phyloP scores from a whole-genome alignment of 2,113 vertebrate species.

The Bos indicus region DNA sequence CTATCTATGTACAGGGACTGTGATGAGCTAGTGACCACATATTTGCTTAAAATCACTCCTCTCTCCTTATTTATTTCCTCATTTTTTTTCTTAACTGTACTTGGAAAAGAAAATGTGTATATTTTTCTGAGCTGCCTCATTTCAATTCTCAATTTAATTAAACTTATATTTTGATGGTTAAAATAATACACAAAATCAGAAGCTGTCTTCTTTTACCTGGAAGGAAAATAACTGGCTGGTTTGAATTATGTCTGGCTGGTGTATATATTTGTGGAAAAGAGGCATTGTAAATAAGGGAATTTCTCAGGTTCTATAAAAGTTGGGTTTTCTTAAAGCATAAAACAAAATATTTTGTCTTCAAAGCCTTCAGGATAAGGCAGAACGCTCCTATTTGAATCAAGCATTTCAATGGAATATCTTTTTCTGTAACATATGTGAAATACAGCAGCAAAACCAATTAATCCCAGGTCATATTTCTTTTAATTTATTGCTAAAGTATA shows the following conservation, averaged over 20 bases:
- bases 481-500: constrained; percentile 4
- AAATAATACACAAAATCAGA: background rate
- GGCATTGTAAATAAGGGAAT: background rate
- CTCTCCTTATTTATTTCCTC: background rate
- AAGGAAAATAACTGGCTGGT: background rate
- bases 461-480: constrained; percentile 60
- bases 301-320: background rate
- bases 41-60: background rate
- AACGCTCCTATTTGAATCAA: constrained; percentile 1
- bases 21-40: background rate
- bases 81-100: background rate
- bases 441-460: constrained; percentile 54
- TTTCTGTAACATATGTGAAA: constrained; percentile 47
- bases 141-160: constrained; percentile 21
- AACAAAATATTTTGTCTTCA: constrained; percentile 29
- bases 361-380: background rate
- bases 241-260: background rate
- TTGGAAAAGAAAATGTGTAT: background rate
- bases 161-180: background rate
- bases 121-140: background rate
- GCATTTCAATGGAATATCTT: background rate
- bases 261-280: background rate
- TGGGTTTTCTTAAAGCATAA: constrained; percentile 31
- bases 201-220: background rate
- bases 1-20: background rate